A percentile compares a stretch with the other conserved stretches of the same genome.
phyloP scores from a whole-genome alignment of 2,113 vertebrate genomes.

The Leiothrix lutea region DNA sequence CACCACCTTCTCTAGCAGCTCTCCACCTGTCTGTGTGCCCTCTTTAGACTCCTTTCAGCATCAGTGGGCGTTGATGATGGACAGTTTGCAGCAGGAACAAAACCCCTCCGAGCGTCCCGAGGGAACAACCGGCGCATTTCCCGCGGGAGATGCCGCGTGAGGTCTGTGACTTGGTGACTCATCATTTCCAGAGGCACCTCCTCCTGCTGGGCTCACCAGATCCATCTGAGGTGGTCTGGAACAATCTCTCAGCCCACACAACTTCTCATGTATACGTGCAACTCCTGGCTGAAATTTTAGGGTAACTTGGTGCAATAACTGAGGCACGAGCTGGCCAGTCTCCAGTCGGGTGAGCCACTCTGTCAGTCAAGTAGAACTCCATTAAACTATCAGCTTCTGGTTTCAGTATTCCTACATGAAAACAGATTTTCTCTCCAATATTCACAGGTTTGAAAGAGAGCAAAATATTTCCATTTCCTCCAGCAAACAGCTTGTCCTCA shows the following conservation, averaged over 20 bases:
- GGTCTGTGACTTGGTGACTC: neutral
- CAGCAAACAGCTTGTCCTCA: conserved; percentile 52
- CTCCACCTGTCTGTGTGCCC: neutral
- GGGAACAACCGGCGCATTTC: rapidly evolving
- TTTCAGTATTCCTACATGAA: neutral
- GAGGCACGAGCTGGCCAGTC: neutral
- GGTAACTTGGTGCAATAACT: neutral
- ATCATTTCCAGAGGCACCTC: neutral
- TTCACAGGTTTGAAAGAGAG: conserved; percentile 40
- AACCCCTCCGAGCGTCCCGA: neutral
- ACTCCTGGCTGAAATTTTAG: neutral
- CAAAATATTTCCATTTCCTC: conserved; percentile 57
- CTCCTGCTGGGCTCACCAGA: rapidly evolving
- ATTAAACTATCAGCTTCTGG: conserved; percentile 16
- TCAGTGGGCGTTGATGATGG: neutral
- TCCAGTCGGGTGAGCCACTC: neutral
- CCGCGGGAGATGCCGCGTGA: rapidly evolving
- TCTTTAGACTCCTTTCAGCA: neutral
- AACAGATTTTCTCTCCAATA: conserved; percentile 39
- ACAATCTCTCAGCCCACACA: neutral
- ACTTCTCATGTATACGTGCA: neutral
- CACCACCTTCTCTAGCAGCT: neutral
- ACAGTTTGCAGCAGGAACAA: neutral
- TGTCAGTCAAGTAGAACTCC: conserved; percentile 6
- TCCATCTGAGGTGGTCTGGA: neutral